These are phyloP conservation scores for Prosopocoilus inquinatus DNA, from an alignment of 2,888 invertebrate species.

Conservation along the genomic window DNA sequence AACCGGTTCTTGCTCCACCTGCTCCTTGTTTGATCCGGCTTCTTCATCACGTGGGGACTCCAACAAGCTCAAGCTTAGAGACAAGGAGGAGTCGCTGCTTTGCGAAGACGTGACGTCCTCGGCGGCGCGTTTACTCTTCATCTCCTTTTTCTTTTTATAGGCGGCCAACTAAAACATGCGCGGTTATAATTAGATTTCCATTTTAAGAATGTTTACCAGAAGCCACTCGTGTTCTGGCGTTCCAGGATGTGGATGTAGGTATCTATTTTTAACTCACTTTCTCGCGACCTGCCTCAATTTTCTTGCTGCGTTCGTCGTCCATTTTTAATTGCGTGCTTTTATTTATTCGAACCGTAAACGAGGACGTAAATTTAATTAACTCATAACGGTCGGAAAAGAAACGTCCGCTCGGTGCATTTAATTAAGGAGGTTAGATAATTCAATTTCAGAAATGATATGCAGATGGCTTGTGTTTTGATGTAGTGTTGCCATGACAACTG, in stretches of 20 bases:
- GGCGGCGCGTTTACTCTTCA: slow-evolving; percentile 4
- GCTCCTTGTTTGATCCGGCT: no score
- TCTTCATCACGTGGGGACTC: background rate
- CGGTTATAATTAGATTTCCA: slow-evolving; percentile 13
- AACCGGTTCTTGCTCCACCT: background rate
- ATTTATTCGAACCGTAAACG: no score
- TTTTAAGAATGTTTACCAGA: slow-evolving; percentile 3
- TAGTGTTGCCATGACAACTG: no score
- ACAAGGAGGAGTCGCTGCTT: slow-evolving; percentile 20
- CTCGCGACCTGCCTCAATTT: slow-evolving; percentile 17
- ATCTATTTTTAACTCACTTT: slow-evolving; percentile 22
- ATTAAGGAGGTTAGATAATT: no score
- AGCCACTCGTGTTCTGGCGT: background rate
- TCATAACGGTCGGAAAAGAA: no score
- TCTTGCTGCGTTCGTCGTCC: slow-evolving; percentile 15
- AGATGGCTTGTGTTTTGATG: no score
- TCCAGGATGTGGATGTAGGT: slow-evolving; percentile 5
- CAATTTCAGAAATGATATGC: no score
- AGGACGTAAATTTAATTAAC: no score
- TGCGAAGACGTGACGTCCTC: slow-evolving; percentile 16
- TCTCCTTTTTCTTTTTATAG: slow-evolving; percentile 18
- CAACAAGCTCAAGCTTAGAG: slow-evolving; percentile 10
- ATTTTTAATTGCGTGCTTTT: background rate
- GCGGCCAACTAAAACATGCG: slow-evolving; percentile 16
- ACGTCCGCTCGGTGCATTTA: no score